Percentiles rank a stretch among this genome's conserved stretches.
phyloP scores from a whole-genome alignment of 2,888 invertebrate genomes.

The Nematopogon swammerdamellus region DNA sequence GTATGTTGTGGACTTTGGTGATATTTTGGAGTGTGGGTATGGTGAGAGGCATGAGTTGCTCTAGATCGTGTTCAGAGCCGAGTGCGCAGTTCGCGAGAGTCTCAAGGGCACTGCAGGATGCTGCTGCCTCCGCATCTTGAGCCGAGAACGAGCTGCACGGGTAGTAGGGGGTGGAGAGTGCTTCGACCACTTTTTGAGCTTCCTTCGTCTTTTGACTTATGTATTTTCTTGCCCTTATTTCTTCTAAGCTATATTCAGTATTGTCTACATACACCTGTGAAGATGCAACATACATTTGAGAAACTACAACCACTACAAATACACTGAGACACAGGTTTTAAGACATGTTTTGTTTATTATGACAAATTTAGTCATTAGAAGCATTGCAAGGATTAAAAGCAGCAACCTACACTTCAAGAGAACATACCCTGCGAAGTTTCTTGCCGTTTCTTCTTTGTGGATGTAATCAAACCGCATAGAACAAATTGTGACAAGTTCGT shows the following conservation, averaged over 20 bases:
- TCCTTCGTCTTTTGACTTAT: constrained; percentile 29
- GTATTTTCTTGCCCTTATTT: constrained; percentile 64
- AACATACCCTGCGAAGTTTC: too few relatives aligned
- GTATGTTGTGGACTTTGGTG: constrained; percentile 45
- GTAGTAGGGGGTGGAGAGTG: background rate
- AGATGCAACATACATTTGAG: too few relatives aligned
- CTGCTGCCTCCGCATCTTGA: constrained; percentile 27
- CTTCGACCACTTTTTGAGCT: constrained; percentile 13
- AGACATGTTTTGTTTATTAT: too few relatives aligned
- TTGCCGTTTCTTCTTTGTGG: too few relatives aligned
- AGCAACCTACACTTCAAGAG: too few relatives aligned
- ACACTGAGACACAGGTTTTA: too few relatives aligned
- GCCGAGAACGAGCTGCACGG: constrained; percentile 1
- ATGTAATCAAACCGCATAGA: too few relatives aligned
- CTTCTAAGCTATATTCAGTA: constrained; percentile 75
- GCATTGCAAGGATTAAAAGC: background rate
- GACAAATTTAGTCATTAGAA: too few relatives aligned
- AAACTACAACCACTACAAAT: too few relatives aligned
- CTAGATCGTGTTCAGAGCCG: constrained; percentile 41
- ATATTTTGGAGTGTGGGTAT: constrained; percentile 45
- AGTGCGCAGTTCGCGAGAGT: constrained; percentile 48
- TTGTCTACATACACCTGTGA: constrained; percentile 48
- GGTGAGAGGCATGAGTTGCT: constrained; percentile 34
- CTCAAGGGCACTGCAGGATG: constrained; percentile 47
- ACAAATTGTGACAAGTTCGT: too few relatives aligned